phyloP scores from a whole-genome alignment of 2,797 vertebrate species.

The Eptatretus atami region DNA sequence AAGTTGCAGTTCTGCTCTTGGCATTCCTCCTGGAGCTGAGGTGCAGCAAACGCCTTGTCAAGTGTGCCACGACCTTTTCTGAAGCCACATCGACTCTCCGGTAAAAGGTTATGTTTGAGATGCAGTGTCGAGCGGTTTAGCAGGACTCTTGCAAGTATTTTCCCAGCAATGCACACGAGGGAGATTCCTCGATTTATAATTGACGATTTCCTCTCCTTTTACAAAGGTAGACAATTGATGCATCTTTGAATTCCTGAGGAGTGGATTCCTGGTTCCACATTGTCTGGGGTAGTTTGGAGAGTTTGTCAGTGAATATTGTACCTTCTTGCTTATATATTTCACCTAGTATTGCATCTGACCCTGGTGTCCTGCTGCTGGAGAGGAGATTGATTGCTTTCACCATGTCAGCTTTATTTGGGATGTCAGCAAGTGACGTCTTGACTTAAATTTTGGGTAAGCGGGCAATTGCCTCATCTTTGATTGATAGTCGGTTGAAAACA shows the following conservation, averaged over 20 bases:
- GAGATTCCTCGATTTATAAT: neutral
- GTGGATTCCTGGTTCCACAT: neutral
- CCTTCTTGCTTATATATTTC: too few relatives aligned
- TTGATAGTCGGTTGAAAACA: too few relatives aligned
- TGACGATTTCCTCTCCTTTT: neutral
- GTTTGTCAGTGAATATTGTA: neutral
- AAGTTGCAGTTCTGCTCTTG: neutral
- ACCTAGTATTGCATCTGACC: too few relatives aligned
- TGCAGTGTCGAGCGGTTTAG: neutral
- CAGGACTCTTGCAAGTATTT: neutral
- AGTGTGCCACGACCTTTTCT: neutral
- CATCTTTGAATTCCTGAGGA: neutral
- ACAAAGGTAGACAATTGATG: neutral
- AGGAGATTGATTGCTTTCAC: too few relatives aligned
- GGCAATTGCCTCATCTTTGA: too few relatives aligned
- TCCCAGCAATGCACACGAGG: neutral
- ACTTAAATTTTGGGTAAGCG: too few relatives aligned
- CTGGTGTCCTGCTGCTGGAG: too few relatives aligned
- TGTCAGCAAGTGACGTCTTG: too few relatives aligned
- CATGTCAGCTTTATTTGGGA: too few relatives aligned
- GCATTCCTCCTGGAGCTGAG: neutral
- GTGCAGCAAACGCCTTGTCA: neutral
- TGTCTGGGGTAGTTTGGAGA: neutral
- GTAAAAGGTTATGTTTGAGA: neutral
- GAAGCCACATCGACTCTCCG: neutral